These are phyloP conservation scores for Platyscapa corneri DNA, from an alignment of 1,140 invertebrate genomes.

Conservation along the genomic window DNA sequence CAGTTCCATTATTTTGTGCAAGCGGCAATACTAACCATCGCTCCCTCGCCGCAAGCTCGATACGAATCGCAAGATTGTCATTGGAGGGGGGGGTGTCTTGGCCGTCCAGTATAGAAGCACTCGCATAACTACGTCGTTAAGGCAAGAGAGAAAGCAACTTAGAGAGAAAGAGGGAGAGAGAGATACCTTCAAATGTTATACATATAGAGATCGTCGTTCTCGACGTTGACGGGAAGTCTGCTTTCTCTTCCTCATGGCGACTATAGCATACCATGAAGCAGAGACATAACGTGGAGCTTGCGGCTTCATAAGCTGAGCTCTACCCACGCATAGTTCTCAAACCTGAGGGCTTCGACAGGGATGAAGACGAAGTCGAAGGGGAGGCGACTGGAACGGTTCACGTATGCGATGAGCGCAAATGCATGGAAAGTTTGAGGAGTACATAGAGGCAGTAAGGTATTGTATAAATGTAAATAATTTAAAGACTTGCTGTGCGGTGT, in stretches of 20 bases:
- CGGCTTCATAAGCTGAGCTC: constrained; percentile 62
- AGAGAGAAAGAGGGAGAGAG: not conserved
- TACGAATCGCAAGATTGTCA: constrained; percentile 34
- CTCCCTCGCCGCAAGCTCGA: not conserved
- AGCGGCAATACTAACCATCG: not conserved
- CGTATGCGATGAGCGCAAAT: not conserved
- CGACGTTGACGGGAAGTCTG: constrained; percentile 51
- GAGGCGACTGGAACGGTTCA: not conserved
- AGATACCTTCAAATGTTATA: not conserved
- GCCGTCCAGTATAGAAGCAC: constrained; percentile 25
- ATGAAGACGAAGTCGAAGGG: constrained; percentile 2
- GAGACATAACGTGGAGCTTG: constrained; percentile 55
- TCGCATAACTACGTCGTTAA: constrained; percentile 65
- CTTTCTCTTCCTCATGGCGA: constrained; percentile 46
- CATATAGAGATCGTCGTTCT: constrained; percentile 3
- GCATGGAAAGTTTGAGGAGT: not conserved
- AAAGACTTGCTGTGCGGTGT: not conserved
- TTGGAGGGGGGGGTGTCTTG: not conserved
- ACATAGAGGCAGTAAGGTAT: not conserved
- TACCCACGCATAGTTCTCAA: constrained; percentile 38
- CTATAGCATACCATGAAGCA: constrained; percentile 60
- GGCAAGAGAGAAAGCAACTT: not conserved
- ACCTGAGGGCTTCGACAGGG: not conserved
- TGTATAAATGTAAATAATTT: constrained; percentile 30
- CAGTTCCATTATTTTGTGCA: constrained; percentile 16